These are phyloP conservation scores for Numenius phaeopus DNA, from an alignment of 2,797 vertebrate genomes.

Conservation along the genomic window DNA sequence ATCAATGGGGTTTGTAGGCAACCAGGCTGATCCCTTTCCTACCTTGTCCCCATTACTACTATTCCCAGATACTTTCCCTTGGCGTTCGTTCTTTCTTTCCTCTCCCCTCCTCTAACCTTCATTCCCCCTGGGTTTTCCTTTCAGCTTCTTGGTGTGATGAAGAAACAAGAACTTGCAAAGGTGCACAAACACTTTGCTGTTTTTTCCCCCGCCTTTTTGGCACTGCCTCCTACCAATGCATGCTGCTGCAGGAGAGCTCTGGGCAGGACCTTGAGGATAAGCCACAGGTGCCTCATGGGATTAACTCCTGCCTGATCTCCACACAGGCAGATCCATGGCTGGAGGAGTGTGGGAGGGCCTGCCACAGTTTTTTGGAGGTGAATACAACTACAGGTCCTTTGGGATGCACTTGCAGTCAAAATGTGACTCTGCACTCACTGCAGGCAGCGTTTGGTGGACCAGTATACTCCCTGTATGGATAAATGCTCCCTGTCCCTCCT, in stretches of 20 bases:
- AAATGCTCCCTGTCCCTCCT: background rate
- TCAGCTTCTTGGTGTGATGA: background rate
- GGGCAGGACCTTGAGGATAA: background rate
- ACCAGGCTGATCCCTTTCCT: background rate
- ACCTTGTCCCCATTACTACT: background rate
- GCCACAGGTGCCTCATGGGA: fast-evolving
- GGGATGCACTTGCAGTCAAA: background rate
- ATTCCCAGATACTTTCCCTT: background rate
- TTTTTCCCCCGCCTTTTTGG: background rate
- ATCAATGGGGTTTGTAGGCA: background rate
- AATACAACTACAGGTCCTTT: background rate
- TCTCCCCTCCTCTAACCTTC: background rate
- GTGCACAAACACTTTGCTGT: background rate
- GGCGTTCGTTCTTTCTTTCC: background rate
- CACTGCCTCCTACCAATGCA: background rate
- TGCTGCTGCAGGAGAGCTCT: background rate
- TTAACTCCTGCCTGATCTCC: background rate
- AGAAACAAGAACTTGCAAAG: background rate
- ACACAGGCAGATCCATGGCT: background rate
- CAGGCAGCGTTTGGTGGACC: background rate
- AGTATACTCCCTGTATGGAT: background rate
- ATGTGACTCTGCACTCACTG: background rate
- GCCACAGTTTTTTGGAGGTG: background rate
- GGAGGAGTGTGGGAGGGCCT: background rate
- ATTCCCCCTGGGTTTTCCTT: background rate